Evolutionary conservation across 2,797 vertebrate genomes (phyloP).

Genomic region (Xenops minutus): DNA sequence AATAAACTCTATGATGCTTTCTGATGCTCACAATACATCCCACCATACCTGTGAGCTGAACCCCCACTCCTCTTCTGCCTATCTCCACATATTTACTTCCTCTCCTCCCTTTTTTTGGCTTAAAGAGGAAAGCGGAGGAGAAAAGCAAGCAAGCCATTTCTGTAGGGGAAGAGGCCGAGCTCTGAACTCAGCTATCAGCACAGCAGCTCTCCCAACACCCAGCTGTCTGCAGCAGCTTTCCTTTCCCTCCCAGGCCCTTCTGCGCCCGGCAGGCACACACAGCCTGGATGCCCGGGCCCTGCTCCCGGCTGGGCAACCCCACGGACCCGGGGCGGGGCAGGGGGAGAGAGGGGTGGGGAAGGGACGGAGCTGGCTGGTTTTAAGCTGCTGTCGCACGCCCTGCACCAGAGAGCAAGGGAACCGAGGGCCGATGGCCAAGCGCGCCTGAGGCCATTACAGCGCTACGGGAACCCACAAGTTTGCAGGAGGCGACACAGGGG

Average conservation of each 20-base stretch:
- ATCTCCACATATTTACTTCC: fast-evolving
- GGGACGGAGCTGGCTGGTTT: background rate
- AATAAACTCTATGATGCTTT: background rate
- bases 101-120: background rate
- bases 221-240: background rate
- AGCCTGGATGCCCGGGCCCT: fast-evolving
- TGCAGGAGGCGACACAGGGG: background rate
- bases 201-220: background rate
- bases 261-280: fast-evolving
- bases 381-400: background rate
- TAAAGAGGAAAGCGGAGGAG: background rate
- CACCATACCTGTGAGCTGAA: background rate
- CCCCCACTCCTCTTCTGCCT: background rate
- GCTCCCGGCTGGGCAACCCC: background rate
- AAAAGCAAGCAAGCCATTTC: background rate
- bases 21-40: background rate
- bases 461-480: background rate
- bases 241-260: background rate
- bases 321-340: background rate
- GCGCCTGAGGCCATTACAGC: background rate
- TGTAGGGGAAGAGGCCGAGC: background rate
- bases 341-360: fast-evolving
- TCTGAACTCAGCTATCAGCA: background rate
- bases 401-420: background rate
- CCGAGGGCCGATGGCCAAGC: background rate